Conservation (phyloP, 2,888 invertebrate genomes). For the Lacanobia oleracea region DNA sequence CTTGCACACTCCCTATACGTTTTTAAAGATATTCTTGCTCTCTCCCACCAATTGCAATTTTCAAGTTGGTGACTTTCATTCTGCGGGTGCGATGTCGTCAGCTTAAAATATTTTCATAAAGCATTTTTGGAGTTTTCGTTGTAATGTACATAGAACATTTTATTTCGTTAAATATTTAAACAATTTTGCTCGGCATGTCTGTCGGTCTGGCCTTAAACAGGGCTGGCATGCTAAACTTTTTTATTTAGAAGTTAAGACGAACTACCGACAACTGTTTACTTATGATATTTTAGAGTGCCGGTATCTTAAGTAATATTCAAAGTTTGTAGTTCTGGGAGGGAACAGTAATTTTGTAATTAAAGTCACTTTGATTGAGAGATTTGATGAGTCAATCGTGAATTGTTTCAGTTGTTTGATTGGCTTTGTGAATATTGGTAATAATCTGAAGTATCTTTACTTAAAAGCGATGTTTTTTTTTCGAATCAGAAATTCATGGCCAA, state of each 20-base stretch:
- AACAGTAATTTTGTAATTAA: constrained; percentile 12
- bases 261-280: constrained; percentile 45
- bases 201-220: constrained; percentile 52
- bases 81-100: constrained; percentile 8
- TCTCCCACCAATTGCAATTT: no score
- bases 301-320: constrained; percentile 13
- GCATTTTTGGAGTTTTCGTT: constrained; percentile 70
- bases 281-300: constrained; percentile 26
- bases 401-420: constrained; percentile 3
- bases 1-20: no score
- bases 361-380: no score
- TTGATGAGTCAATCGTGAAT: neutral
- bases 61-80: no score
- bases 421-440: constrained; percentile 2
- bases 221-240: constrained; percentile 55
- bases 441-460: neutral
- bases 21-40: no score
- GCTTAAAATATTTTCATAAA: constrained; percentile 68
- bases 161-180: constrained; percentile 73
- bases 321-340: neutral
- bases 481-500: no score
- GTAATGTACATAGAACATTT: constrained; percentile 64
- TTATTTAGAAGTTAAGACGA: constrained; percentile 31
- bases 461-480: neutral
- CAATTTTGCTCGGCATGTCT: constrained; percentile 65